These are phyloP conservation scores for Crenichthys baileyi DNA, from an alignment of 2,797 vertebrate genomes.

Conservation along the genomic window DNA sequence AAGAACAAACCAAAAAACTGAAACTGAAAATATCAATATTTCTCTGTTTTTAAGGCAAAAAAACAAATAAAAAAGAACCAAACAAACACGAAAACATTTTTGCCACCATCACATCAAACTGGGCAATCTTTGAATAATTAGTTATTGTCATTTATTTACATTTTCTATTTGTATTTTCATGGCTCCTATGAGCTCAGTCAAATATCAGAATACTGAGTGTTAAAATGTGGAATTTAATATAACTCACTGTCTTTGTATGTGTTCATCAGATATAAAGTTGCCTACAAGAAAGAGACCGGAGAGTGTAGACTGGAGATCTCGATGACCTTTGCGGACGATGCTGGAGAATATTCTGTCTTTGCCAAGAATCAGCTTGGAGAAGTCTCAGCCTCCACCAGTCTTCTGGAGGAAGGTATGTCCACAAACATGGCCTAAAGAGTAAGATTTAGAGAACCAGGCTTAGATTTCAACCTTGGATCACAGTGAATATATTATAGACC, in stretches of 20 bases:
- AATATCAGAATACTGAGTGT: neutral
- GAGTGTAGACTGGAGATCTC: constrained; percentile 96
- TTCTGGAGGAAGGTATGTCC: constrained; percentile 91
- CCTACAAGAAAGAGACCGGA: constrained; percentile 88
- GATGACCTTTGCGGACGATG: constrained; percentile 98
- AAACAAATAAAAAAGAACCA: neutral
- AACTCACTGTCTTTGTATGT: neutral
- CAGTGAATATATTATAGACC: neutral
- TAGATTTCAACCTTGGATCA: neutral
- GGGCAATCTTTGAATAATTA: neutral
- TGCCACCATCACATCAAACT: neutral
- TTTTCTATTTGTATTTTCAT: neutral
- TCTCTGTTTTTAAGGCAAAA: neutral
- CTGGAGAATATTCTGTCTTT: constrained; percentile 93
- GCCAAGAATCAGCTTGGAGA: constrained; percentile 92
- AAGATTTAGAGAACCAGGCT: no score
- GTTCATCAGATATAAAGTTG: constrained; percentile 81
- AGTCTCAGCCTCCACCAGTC: constrained; percentile 86
- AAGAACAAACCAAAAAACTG: neutral
- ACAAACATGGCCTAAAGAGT: neutral
- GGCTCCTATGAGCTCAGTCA: neutral
- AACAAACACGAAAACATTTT: neutral
- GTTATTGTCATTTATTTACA: neutral
- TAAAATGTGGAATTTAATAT: neutral
- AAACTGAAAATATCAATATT: neutral